Conservation (phyloP, 2,888 invertebrate species). For the Pherbina coryleti region DNA sequence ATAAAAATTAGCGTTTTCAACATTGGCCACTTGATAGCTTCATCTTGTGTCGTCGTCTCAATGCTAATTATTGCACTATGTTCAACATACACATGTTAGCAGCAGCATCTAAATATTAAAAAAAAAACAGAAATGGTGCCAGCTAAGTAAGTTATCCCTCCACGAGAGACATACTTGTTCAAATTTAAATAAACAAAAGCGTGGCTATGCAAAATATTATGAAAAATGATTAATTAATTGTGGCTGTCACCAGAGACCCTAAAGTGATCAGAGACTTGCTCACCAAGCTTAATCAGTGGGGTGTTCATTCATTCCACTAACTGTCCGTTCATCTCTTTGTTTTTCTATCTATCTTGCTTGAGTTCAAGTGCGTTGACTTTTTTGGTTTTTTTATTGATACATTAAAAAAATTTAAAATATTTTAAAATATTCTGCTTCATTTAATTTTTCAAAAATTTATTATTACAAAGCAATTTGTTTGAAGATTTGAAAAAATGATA, state of each 20-base stretch:
- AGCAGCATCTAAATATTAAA: no score
- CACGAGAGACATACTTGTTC: not conserved
- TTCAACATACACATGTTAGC: no score
- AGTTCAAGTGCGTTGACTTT: constrained; percentile 26
- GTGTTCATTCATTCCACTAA: not conserved
- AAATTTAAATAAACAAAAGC: constrained; percentile 14
- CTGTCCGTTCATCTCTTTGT: not conserved
- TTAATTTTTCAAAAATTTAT: no score
- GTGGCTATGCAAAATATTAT: not conserved
- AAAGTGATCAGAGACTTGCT: not conserved
- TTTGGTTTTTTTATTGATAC: not conserved
- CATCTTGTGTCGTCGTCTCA: no score
- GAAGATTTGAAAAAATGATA: not conserved
- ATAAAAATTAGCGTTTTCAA: no score
- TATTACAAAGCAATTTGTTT: not conserved
- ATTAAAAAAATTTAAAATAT: constrained; percentile 1
- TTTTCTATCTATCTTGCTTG: not conserved
- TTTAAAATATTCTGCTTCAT: not conserved
- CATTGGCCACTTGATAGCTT: no score
- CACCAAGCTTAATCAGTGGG: not conserved
- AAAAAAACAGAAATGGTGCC: no score
- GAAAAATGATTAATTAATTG: not conserved
- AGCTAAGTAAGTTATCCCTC: no score
- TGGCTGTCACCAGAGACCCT: not conserved
- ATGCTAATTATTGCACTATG: no score